These are phyloP conservation scores for Sebastes taczanowskii DNA, from an alignment of 2,797 vertebrate species.

Conservation along the genomic window DNA sequence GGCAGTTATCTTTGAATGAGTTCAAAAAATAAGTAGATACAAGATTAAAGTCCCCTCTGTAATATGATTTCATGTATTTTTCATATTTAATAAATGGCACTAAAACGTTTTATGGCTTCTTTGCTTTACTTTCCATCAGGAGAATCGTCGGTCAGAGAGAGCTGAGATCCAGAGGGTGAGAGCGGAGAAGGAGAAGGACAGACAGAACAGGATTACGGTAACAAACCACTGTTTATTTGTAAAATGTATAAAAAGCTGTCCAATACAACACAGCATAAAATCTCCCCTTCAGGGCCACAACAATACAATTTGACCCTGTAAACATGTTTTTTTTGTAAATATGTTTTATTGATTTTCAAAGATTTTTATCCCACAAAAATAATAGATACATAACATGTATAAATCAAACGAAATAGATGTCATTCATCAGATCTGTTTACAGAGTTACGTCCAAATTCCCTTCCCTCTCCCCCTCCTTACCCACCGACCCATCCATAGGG, in stretches of 20 bases:
- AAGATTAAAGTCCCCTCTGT: not conserved
- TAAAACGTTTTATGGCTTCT: not conserved
- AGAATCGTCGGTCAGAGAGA: constrained; percentile 85
- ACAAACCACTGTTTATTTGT: not conserved
- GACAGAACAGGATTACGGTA: constrained; percentile 90
- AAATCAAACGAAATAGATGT: too few species aligned
- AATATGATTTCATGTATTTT: not conserved
- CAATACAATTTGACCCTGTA: not conserved
- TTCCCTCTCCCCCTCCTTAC: too few species aligned
- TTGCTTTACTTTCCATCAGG: constrained; percentile 71
- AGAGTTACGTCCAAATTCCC: too few species aligned
- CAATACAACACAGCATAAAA: not conserved
- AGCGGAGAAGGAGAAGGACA: constrained; percentile 90
- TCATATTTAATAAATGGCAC: not conserved
- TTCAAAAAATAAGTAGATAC: too few species aligned
- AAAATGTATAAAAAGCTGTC: not conserved
- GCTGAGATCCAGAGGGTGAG: constrained; percentile 90
- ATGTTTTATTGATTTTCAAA: too few species aligned
- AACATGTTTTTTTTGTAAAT: not conserved
- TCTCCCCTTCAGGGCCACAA: too few species aligned
- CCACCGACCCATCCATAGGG: too few species aligned
- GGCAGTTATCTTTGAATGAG: too few species aligned
- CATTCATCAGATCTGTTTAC: too few species aligned
- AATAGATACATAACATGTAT: too few species aligned
- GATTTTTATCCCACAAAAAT: too few species aligned